A percentile compares a stretch with the other conserved stretches of the same genome.
phyloP scores from a whole-genome alignment of 2,888 invertebrate species.

The Lucinisca nassula region DNA sequence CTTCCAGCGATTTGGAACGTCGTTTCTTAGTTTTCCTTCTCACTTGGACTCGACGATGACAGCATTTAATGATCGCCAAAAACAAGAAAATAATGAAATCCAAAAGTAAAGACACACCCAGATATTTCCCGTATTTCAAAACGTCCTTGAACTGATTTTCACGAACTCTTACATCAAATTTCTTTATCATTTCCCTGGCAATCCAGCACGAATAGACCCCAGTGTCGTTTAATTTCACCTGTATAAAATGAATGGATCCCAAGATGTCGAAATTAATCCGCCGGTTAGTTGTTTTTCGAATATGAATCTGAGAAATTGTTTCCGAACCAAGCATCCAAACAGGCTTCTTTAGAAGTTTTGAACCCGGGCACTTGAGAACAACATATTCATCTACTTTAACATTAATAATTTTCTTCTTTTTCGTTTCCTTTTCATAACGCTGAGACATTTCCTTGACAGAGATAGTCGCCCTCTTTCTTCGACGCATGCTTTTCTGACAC shows the following conservation, averaged over 20 bases:
- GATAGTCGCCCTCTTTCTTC: slow-evolving; percentile 23
- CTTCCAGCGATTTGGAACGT: neutral
- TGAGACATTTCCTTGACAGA: slow-evolving; percentile 1
- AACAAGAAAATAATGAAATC: slow-evolving; percentile 63
- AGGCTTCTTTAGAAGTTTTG: slow-evolving; percentile 23
- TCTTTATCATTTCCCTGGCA: slow-evolving; percentile 40
- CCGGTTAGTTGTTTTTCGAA: slow-evolving; percentile 33
- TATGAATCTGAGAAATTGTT: slow-evolving; percentile 8
- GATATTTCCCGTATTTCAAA: slow-evolving; percentile 17
- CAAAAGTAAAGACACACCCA: slow-evolving; percentile 38
- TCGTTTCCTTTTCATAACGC: slow-evolving; percentile 7
- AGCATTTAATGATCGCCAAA: slow-evolving; percentile 44
- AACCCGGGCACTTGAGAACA: slow-evolving; percentile 55
- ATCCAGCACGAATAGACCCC: slow-evolving; percentile 65
- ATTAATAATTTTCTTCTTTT: slow-evolving; percentile 26
- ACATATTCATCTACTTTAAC: slow-evolving; percentile 40
- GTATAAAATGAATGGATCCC: slow-evolving; percentile 54
- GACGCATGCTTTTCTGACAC: slow-evolving; percentile 3
- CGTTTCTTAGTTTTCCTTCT: slow-evolving; percentile 14
- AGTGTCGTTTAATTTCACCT: neutral
- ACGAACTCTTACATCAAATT: slow-evolving; percentile 35
- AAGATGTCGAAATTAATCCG: slow-evolving; percentile 56
- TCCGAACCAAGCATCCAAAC: slow-evolving; percentile 58
- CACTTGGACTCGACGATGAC: slow-evolving; percentile 42
- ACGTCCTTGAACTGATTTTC: slow-evolving; percentile 20